A percentile compares a stretch with the other conserved stretches of the same genome.
These are phyloP conservation scores for Andricus grossulariae DNA, from an alignment of 1,140 invertebrate genomes.

Conservation along the genomic window DNA sequence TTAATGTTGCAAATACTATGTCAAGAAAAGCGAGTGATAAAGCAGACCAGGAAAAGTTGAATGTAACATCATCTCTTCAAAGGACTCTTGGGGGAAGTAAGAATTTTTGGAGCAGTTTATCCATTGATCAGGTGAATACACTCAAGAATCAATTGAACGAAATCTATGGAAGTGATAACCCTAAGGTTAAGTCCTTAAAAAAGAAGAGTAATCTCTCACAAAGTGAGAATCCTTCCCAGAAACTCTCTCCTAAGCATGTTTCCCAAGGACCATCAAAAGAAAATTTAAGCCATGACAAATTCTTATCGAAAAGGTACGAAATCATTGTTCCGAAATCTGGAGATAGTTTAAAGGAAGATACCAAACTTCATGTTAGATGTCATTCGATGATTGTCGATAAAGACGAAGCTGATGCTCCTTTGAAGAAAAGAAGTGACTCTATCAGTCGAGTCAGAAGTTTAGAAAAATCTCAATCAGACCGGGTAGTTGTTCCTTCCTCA, in stretches of 20 bases:
- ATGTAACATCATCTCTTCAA: constrained; percentile 62
- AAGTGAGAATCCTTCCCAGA: neutral
- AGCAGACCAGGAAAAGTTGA: constrained; percentile 56
- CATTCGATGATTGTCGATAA: constrained; percentile 78
- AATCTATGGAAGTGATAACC: constrained; percentile 83
- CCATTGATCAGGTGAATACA: constrained; percentile 88
- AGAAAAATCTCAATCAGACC: constrained; percentile 55
- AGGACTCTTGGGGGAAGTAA: constrained; percentile 81
- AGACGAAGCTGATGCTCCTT: constrained; percentile 37
- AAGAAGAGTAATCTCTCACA: neutral
- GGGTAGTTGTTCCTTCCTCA: constrained; percentile 32
- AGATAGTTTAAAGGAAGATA: constrained; percentile 54
- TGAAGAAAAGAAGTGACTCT: constrained; percentile 59
- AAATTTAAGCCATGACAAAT: neutral
- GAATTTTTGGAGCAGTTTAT: constrained; percentile 88
- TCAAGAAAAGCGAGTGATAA: constrained; percentile 72
- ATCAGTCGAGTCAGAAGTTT: constrained; percentile 59
- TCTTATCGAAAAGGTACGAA: constrained; percentile 73
- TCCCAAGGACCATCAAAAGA: neutral
- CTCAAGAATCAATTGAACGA: constrained; percentile 88
- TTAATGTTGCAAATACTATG: constrained; percentile 84
- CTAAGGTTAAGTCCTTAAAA: constrained; percentile 47
- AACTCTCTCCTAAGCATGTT: neutral
- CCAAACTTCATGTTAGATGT: constrained; percentile 81
- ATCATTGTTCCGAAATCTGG: constrained; percentile 77